Conservation (phyloP, 2,113 vertebrate species). For the Platichthys stellatus region DNA sequence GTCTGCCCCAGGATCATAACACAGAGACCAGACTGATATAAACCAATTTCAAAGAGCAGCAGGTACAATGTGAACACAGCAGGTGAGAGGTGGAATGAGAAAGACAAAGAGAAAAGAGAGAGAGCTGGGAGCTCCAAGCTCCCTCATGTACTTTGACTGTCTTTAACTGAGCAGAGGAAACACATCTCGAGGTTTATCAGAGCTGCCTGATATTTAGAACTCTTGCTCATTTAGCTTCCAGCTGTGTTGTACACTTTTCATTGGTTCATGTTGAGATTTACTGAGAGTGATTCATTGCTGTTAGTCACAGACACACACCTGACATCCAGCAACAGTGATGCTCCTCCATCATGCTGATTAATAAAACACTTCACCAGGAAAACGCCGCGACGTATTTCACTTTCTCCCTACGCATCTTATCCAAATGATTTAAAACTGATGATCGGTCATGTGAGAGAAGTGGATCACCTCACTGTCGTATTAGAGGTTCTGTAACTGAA, state of each 20-base stretch:
- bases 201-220: too few relatives aligned
- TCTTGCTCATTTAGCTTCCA: not conserved
- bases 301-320: not conserved
- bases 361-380: not conserved
- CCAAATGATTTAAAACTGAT: not conserved
- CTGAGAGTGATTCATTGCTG: not conserved
- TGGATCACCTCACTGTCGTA: not conserved
- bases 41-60: not conserved
- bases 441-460: not conserved
- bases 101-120: not conserved
- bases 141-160: not conserved
- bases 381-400: too few relatives aligned
- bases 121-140: not conserved
- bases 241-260: not conserved
- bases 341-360: not conserved
- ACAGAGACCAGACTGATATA: not conserved
- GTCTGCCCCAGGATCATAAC: not conserved
- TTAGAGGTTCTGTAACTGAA: not conserved
- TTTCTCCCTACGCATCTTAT: not conserved
- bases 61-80: not conserved
- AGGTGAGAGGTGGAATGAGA: slow-evolving; percentile 7
- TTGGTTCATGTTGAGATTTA: too few relatives aligned
- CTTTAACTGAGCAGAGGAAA: not conserved
- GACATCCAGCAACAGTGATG: not conserved
- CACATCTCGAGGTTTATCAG: not conserved